Percentiles rank a stretch among this genome's conserved stretches.
Conservation (phyloP, 2,888 invertebrate species). For the Scelioninae gen. 1 region DNA sequence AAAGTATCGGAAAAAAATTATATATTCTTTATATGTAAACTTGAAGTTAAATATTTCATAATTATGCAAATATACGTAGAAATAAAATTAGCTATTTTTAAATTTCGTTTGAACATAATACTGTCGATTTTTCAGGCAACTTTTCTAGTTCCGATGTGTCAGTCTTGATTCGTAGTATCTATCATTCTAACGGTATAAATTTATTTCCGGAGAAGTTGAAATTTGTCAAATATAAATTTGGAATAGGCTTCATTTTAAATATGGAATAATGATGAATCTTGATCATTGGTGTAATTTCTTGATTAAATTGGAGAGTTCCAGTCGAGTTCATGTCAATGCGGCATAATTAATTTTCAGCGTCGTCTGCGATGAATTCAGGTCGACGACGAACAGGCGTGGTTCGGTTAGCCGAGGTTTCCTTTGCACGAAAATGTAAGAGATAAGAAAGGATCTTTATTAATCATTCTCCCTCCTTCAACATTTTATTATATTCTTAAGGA, state of each 20-base stretch:
- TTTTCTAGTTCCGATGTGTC: conserved; percentile 13
- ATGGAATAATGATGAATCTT: conserved; percentile 28
- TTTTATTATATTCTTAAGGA: conserved; percentile 22
- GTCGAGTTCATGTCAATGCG: conserved; percentile 72
- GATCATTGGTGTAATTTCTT: conserved; percentile 53
- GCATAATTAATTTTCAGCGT: conserved; percentile 80
- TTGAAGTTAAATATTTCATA: too few relatives aligned
- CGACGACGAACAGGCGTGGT: conserved; percentile 79
- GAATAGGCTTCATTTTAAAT: conserved; percentile 25
- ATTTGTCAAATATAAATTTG: conserved; percentile 38
- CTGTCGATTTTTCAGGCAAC: conserved; percentile 17
- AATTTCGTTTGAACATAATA: conserved; percentile 25
- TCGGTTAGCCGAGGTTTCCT: conserved; percentile 57
- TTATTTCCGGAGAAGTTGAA: conserved; percentile 21
- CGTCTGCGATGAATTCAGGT: conserved; percentile 75
- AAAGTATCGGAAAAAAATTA: too few relatives aligned
- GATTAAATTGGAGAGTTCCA: conserved; percentile 63
- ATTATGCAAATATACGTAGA: neutral
- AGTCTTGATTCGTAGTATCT: conserved; percentile 22
- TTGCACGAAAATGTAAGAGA: conserved; percentile 57
- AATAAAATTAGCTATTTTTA: conserved; percentile 17
- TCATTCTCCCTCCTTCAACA: conserved; percentile 21
- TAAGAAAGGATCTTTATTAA: conserved; percentile 48
- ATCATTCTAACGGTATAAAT: conserved; percentile 29
- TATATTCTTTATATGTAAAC: too few relatives aligned